Base-by-base conservation (phyloP, 2,797 vertebrate species). In the Sebastes baramenuke region DNA sequence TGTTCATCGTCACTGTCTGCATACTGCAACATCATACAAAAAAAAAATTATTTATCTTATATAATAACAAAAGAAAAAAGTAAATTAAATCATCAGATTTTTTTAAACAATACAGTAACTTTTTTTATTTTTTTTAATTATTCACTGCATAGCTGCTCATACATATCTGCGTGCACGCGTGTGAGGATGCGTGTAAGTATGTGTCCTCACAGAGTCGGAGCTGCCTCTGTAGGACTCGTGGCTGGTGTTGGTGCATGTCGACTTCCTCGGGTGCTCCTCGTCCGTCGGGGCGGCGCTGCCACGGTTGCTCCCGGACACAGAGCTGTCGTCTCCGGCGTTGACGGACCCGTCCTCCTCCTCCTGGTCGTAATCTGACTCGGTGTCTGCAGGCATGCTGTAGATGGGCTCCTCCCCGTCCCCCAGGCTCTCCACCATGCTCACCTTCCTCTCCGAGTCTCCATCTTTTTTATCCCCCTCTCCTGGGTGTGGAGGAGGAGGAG, bases 1-100 rank as follows among this genome's bases (percentile, higher is more conserved):
- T 97, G 96, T 87, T 98, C 97, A 81, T 98, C 97, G 65, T 98
- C 97, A n/a, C 97, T 98, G 79, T 98, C 97, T 73, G 97, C 95
- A 78, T 97, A 97, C 97, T 98, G 90, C 16, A 77, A 86, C 62
- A 91, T 58, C 32, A 86, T 1, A 82, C 11, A 20, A 64, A 10
- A 8, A 20, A 59, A 0, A 27, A 16, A 2, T 34, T 8, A 27
- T 6, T 49, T 55, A 55, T 22, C 34, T 30, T 6, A 24, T 2
- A 7, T 2, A 10, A 27, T 30, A 27, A 59, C 10, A 25, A 30
- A 34, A 16, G 0, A n/a, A 38, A 12, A 3, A 9, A 27, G 27
- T 11, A 2, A 13, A 20, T 58, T 2, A 27, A 32, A 30, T 36
- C 8, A 12, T 59, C 3, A 76, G 24, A 60, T 67, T 52, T 22